Evolutionary conservation across 2,888 invertebrate species (phyloP).

Genomic region (Globia sparganii): DNA sequence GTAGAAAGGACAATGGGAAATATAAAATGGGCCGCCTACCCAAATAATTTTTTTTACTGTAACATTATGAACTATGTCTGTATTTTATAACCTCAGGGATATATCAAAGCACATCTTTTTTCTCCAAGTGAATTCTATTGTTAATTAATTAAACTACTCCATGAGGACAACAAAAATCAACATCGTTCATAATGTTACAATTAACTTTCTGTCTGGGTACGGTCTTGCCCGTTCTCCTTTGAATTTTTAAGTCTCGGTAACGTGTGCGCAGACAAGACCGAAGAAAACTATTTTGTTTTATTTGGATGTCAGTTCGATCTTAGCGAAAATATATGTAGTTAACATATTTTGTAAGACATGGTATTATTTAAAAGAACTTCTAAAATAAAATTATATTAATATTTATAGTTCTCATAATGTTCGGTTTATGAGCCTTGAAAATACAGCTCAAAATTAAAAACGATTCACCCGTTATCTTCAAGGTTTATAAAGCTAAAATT

Average conservation of each 20-base stretch:
- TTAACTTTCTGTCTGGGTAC: not conserved
- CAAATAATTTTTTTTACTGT: too few species aligned
- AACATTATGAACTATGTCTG: too few species aligned
- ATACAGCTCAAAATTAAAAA: not conserved
- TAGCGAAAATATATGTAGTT: not conserved
- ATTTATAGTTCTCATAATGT: not conserved
- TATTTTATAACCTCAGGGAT: too few species aligned
- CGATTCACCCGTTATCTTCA: not conserved
- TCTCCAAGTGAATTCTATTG: too few species aligned
- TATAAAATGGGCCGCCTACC: too few species aligned
- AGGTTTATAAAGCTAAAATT: not conserved
- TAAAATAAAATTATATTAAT: too few species aligned
- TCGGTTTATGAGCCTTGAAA: not conserved
- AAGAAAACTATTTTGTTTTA: not conserved
- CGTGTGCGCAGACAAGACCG: not conserved
- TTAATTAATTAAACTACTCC: too few species aligned
- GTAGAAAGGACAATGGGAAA: too few species aligned
- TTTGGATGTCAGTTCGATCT: not conserved
- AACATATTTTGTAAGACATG: not conserved
- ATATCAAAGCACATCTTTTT: too few species aligned
- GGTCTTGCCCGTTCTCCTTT: too few species aligned
- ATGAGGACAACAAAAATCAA: too few species aligned
- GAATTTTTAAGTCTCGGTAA: not conserved
- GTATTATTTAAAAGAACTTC: not conserved
- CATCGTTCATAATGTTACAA: too few species aligned